Evolutionary conservation across 2,888 invertebrate species (phyloP).

Genomic region (Barypeithes pellucidus): DNA sequence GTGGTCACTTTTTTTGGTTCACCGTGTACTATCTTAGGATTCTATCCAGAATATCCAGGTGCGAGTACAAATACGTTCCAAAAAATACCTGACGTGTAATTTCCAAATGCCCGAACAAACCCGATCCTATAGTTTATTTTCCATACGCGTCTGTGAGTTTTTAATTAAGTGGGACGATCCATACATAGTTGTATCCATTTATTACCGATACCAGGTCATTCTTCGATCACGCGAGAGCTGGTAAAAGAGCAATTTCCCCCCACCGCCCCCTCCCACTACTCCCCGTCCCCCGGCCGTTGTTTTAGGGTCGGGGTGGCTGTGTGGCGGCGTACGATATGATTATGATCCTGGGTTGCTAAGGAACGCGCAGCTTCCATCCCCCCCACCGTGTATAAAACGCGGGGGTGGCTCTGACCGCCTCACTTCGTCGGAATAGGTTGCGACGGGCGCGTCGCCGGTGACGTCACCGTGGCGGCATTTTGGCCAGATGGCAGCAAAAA

Average conservation of each 20-base stretch:
- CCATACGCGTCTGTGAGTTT: constrained; percentile 18
- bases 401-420: constrained; percentile 65
- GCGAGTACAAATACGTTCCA: no score
- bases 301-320: constrained; percentile 55
- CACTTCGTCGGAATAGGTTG: constrained; percentile 63
- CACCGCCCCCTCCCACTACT: constrained; percentile 25
- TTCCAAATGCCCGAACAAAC: no score
- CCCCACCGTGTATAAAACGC: constrained; percentile 66
- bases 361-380: constrained; percentile 70
- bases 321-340: constrained; percentile 68
- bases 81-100: no score
- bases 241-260: constrained; percentile 64
- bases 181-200: constrained; percentile 49
- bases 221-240: constrained; percentile 62
- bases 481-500: constrained; percentile 36
- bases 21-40: no score
- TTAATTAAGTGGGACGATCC: constrained; percentile 29
- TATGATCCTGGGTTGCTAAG: constrained; percentile 70
- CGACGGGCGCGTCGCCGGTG: constrained; percentile 56
- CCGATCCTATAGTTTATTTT: background rate
- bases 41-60: no score
- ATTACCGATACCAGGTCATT: constrained; percentile 65
- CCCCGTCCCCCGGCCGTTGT: constrained; percentile 51
- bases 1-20: no score
- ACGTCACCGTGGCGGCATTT: constrained; percentile 40